A percentile compares a stretch with the other conserved stretches of the same genome.
These are phyloP conservation scores for Drosophila meridiana DNA, from an alignment of 2,888 invertebrate species.

Conservation along the genomic window DNA sequence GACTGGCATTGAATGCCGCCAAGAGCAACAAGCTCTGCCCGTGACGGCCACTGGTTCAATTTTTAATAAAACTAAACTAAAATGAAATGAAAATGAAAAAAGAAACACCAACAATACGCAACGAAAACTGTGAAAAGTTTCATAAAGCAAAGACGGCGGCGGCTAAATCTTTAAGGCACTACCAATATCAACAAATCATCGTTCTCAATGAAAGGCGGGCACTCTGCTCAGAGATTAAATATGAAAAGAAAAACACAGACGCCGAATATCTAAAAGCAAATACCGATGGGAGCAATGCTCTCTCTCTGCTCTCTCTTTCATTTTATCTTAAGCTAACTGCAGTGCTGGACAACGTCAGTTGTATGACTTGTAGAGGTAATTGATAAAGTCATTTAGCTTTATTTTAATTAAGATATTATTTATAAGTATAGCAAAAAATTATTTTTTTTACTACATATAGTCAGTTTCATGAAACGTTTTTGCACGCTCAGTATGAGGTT, in stretches of 20 bases:
- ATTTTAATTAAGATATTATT: not conserved
- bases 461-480: too few species aligned
- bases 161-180: conserved; percentile 60
- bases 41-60: conserved; percentile 60
- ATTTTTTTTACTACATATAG: too few species aligned
- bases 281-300: conserved; percentile 6
- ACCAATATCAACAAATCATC: conserved; percentile 75
- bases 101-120: conserved; percentile 16
- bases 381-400: not conserved
- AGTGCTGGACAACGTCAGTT: not conserved
- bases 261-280: not conserved
- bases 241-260: conserved; percentile 54
- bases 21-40: conserved; percentile 76
- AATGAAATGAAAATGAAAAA: conserved; percentile 22
- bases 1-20: conserved; percentile 79
- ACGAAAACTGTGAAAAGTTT: conserved; percentile 54
- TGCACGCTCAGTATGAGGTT: too few species aligned
- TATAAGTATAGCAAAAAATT: not conserved
- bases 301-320: not conserved
- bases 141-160: conserved; percentile 56
- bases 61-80: conserved; percentile 69
- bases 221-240: conserved; percentile 58
- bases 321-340: not conserved
- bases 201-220: conserved; percentile 74
- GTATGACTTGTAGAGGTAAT: not conserved